Evolutionary conservation across 2,113 vertebrate genomes (phyloP).

Genomic region (Protobothrops mucrosquamatus): DNA sequence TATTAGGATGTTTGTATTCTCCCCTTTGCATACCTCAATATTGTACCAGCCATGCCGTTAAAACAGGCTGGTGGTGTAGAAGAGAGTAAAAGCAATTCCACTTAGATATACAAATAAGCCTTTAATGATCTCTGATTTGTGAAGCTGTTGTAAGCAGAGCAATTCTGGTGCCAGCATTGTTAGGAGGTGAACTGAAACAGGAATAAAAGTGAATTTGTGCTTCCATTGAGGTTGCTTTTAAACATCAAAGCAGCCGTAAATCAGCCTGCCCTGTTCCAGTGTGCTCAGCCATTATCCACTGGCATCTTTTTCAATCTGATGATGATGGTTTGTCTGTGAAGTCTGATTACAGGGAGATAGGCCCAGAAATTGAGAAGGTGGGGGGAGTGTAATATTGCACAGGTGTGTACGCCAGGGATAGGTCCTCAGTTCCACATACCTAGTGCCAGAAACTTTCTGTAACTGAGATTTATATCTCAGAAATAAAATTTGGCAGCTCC

Average conservation of each 20-base stretch:
- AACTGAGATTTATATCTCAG: background rate
- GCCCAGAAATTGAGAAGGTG: background rate
- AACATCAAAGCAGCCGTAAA: constrained; percentile 13
- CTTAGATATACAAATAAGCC: constrained; percentile 12
- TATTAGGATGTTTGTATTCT: background rate
- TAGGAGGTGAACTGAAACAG: background rate
- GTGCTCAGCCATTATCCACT: background rate
- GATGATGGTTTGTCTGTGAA: background rate
- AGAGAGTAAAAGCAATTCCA: background rate
- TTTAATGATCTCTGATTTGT: constrained; percentile 16
- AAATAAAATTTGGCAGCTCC: background rate
- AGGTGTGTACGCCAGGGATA: background rate
- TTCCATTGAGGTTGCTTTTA: background rate
- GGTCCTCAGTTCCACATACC: background rate
- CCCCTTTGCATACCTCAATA: background rate
- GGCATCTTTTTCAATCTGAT: background rate
- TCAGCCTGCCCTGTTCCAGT: background rate
- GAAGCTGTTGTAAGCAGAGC: constrained; percentile 2
- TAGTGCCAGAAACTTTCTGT: background rate
- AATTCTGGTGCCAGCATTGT: background rate
- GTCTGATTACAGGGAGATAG: background rate
- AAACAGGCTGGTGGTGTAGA: background rate
- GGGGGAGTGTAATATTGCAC: background rate
- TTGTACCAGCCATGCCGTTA: background rate
- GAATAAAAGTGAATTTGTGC: background rate